Base-by-base conservation (phyloP, 53 echinoderm and acorn worm genomes). In the Hippasteria phrygiana region DNA sequence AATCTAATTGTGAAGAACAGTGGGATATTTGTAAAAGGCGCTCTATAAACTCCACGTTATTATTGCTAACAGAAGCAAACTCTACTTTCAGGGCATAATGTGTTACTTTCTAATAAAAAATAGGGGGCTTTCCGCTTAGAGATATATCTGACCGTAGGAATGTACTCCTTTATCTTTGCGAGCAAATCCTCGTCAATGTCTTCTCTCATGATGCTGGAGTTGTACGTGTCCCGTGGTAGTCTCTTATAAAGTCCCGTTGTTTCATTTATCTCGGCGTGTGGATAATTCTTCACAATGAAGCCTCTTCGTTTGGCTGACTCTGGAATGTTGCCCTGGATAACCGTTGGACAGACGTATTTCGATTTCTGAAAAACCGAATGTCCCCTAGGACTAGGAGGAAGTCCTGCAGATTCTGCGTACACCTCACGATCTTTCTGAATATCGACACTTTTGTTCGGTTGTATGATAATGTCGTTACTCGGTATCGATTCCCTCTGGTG, bases 271-370 rank as follows among this genome's bases (percentile, higher is more conserved):
- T 50, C 34, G 9, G 77, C 77, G 7, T 5, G 17, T 4, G 77
- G 77, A 53, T 76, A 76, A 36, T 76, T 4, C 36, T 76, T 50
- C 20, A 76, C 77, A 8, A 35, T 36, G 77, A 27, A 76, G 4
- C 77, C 77, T 8, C 13, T 33, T 6, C 77, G 50, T 34, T 20
- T 33, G 0, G 77, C 77, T 20, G 32, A n/a, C 9, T 48, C 13
- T 16, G 77, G 77, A 5, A 76, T 76, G 16, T 8, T 1, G n/a
- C 77, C 77, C 9, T 76, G 53, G 20, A 76, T 53, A 0, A 8
- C 35, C 18, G 17, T 17, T 17, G 13, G 1, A 17, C 77, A 76
- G 28, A n/a, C 20, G 53, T 16, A 22, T 6, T 51, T 26, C 34
- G 77, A 76, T 35, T 54, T 32, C 45, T 33, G 32, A 17, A 76